Percentiles rank a stretch among this genome's conserved stretches.
These are phyloP conservation scores for Oxystoma pomonae DNA, from an alignment of 2,888 invertebrate species.

Conservation along the genomic window DNA sequence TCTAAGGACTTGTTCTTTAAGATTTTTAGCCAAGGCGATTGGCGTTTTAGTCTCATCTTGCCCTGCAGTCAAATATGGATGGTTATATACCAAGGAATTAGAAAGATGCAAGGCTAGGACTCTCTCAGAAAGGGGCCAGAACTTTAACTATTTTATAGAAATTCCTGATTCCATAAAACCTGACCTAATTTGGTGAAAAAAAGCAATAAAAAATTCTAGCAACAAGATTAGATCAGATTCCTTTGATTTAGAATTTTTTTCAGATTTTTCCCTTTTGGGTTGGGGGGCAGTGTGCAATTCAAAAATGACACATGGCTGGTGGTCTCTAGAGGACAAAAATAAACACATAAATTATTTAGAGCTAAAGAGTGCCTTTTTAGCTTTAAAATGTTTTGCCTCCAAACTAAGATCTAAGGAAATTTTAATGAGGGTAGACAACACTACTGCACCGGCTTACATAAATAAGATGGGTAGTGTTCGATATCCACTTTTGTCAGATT, in stretches of 20 bases:
- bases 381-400: slow-evolving; percentile 19
- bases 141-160: background rate
- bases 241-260: background rate
- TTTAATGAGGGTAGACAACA: slow-evolving; percentile 12
- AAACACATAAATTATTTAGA: slow-evolving; percentile 22
- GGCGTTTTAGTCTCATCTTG: background rate
- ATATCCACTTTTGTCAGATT: slow-evolving; percentile 7
- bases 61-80: background rate
- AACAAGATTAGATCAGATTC: slow-evolving; percentile 3
- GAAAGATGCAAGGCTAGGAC: background rate
- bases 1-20: background rate
- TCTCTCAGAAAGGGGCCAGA: background rate
- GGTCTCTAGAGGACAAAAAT: slow-evolving; percentile 10
- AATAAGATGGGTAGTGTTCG: slow-evolving; percentile 10
- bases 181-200: background rate
- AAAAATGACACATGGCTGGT: slow-evolving; percentile 10
- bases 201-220: background rate
- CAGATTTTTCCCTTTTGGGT: background rate
- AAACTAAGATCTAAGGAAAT: slow-evolving; percentile 12
- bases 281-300: background rate
- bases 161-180: background rate
- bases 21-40: background rate
- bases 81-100: background rate
- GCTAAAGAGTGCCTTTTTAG: slow-evolving; percentile 16
- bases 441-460: background rate